Percentiles rank a stretch among this genome's conserved stretches.
Conservation (phyloP, 1,140 invertebrate genomes). For the Leptonema lineaticorne region DNA sequence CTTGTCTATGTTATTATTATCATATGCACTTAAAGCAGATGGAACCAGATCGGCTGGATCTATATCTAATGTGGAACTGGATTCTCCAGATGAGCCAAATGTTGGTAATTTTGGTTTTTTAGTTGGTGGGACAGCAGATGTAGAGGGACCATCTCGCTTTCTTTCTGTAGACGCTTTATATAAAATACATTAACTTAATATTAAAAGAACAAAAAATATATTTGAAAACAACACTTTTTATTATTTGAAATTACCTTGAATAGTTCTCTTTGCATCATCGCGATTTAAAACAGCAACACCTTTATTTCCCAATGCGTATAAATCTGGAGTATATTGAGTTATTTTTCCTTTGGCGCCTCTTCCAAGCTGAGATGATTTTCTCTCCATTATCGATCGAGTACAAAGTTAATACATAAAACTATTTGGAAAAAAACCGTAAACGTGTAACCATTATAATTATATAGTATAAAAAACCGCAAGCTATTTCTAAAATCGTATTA, state of each 20-base stretch:
- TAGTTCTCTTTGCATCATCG: conserved; percentile 52
- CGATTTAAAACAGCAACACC: conserved; percentile 52
- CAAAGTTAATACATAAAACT: too few relatives aligned
- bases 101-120: conserved; percentile 53
- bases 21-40: conserved; percentile 51
- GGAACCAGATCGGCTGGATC: conserved; percentile 55
- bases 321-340: conserved; percentile 54
- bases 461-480: too few relatives aligned
- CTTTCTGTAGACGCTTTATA: conserved; percentile 45
- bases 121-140: conserved; percentile 50
- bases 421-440: too few relatives aligned
- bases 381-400: conserved; percentile 7
- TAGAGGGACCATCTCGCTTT: conserved; percentile 48
- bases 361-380: conserved; percentile 41
- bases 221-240: conserved; percentile 9
- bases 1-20: conserved; percentile 55
- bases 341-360: conserved; percentile 54
- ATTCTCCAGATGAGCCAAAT: conserved; percentile 52
- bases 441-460: too few relatives aligned
- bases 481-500: too few relatives aligned
- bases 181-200: background rate
- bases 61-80: conserved; percentile 52
- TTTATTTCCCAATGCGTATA: conserved; percentile 54
- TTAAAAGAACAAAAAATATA: background rate
- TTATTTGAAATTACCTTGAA: conserved; percentile 53